These are phyloP conservation scores for Drosophila phalerata DNA, from an alignment of 2,888 invertebrate genomes.

Conservation along the genomic window DNA sequence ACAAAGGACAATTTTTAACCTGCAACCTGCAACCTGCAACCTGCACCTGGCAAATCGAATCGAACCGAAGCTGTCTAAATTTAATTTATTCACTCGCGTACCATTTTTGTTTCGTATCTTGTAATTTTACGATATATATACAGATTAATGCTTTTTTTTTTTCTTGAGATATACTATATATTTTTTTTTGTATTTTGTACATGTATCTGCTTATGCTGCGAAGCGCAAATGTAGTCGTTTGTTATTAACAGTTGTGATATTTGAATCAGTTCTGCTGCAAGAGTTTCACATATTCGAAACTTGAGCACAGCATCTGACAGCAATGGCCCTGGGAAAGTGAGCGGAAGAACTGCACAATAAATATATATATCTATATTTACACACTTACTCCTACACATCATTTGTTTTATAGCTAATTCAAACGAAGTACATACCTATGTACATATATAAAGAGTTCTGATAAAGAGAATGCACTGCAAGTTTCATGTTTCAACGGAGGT, in stretches of 20 bases:
- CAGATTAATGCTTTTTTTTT: constrained; percentile 14
- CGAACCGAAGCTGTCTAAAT: constrained; percentile 37
- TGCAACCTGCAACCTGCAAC: constrained; percentile 1
- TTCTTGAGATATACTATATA: constrained; percentile 3
- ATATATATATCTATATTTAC: constrained; percentile 9
- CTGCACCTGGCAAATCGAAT: not conserved
- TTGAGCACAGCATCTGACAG: constrained; percentile 30
- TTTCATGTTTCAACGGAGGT: not conserved
- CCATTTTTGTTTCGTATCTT: constrained; percentile 26
- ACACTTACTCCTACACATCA: constrained; percentile 6
- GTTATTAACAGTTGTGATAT: constrained; percentile 75
- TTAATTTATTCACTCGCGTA: constrained; percentile 43
- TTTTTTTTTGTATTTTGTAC: constrained; percentile 30
- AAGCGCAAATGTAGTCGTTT: constrained; percentile 64
- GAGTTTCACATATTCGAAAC: constrained; percentile 19
- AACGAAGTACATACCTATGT: too few species aligned
- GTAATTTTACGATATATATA: constrained; percentile 10
- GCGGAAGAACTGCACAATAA: constrained; percentile 33
- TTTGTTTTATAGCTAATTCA: constrained; percentile 4
- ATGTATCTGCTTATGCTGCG: constrained; percentile 33
- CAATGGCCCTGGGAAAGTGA: constrained; percentile 31
- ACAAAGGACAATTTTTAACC: not conserved
- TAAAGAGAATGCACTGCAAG: not conserved
- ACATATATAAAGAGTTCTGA: too few species aligned
- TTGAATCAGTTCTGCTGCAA: constrained; percentile 53